Percentiles rank a stretch among this genome's conserved stretches.
These are phyloP conservation scores for Scaeva pyrastri DNA, from an alignment of 2,888 invertebrate species.

Conservation along the genomic window DNA sequence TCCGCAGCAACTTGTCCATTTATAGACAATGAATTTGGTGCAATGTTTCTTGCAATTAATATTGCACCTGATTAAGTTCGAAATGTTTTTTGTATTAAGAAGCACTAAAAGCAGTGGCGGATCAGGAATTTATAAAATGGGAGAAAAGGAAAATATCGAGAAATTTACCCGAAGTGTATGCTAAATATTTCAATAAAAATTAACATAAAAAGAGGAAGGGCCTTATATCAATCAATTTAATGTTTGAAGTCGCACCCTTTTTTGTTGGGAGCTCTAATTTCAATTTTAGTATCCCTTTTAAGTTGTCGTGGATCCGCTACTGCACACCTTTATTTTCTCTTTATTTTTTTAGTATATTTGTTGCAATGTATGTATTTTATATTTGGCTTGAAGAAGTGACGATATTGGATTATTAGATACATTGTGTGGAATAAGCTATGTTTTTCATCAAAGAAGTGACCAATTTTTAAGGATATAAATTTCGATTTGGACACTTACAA, in stretches of 20 bases:
- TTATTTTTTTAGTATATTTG: not conserved
- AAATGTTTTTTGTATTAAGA: slow-evolving; percentile 36
- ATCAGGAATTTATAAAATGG: not conserved
- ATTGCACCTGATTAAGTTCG: slow-evolving; percentile 74
- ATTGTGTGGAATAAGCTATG: slow-evolving; percentile 16
- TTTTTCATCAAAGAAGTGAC: not conserved
- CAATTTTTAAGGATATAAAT: slow-evolving; percentile 12
- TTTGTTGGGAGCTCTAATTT: too few species aligned
- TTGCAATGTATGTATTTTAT: not conserved
- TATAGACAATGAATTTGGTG: slow-evolving; percentile 72
- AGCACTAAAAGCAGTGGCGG: not conserved
- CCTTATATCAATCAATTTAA: too few species aligned
- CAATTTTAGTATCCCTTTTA: too few species aligned
- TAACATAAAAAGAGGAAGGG: too few species aligned
- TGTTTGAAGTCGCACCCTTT: too few species aligned
- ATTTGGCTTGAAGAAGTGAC: not conserved
- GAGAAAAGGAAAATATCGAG: too few species aligned
- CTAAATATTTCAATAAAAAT: too few species aligned
- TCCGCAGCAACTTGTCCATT: slow-evolving; percentile 61
- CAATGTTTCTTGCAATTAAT: slow-evolving; percentile 72
- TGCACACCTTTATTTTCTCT: not conserved
- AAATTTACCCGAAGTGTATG: too few species aligned
- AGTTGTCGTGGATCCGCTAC: not conserved
- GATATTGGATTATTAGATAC: slow-evolving; percentile 42
- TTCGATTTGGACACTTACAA: not conserved